Percentiles rank a stretch among this genome's conserved stretches.
These are phyloP conservation scores for Drosophila novamexicana DNA, from an alignment of 1,140 invertebrate genomes.

Conservation along the genomic window DNA sequence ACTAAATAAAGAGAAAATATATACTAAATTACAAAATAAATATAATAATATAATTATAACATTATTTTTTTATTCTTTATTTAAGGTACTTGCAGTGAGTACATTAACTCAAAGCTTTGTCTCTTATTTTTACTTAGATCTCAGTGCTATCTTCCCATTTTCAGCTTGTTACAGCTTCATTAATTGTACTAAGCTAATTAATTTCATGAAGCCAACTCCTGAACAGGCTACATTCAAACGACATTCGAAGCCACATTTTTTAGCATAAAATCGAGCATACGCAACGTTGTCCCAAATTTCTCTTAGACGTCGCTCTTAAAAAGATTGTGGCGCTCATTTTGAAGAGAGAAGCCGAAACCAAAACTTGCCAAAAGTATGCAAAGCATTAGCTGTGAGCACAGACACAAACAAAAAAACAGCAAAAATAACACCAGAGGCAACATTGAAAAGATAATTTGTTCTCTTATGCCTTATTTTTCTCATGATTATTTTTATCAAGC, in stretches of 20 bases:
- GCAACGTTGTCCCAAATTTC: conserved; percentile 41
- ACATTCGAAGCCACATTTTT: background rate
- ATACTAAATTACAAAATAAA: no score
- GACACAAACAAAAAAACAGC: background rate
- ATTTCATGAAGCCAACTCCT: background rate
- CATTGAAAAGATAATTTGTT: conserved; percentile 9
- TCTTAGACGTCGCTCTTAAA: conserved; percentile 41
- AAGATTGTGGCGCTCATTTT: background rate
- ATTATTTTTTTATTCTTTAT: no score
- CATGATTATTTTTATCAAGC: conserved; percentile 57
- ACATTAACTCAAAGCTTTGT: background rate
- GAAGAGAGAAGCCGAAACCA: conserved; percentile 36
- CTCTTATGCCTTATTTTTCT: conserved; percentile 31
- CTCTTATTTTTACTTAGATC: background rate
- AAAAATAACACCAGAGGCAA: conserved; percentile 2
- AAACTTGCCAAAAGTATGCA: conserved; percentile 2
- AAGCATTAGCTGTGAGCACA: background rate
- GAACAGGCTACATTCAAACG: background rate
- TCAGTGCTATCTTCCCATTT: background rate
- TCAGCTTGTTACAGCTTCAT: background rate
- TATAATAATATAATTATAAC: no score
- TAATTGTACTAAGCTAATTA: background rate
- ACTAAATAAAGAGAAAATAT: no score
- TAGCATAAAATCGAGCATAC: conserved; percentile 52
- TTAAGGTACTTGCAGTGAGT: no score